Conservation (phyloP, 2,888 invertebrate genomes). For the Ditylenchus weischeri region DNA sequence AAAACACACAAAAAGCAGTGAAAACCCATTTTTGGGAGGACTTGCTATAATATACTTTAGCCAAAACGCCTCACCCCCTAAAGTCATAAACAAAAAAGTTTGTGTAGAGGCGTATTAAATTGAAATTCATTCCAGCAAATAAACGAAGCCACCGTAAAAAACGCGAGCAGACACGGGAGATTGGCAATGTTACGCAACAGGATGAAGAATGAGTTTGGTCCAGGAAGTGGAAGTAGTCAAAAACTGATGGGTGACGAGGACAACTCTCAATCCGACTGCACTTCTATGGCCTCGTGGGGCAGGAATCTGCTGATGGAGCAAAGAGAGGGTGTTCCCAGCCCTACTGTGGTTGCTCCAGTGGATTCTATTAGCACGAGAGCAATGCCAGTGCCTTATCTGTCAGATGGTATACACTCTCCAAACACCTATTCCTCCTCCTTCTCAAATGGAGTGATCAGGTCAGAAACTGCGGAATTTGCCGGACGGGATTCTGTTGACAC, state of each 20-base stretch:
- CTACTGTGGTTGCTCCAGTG: conserved; percentile 28
- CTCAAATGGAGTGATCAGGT: too few relatives aligned
- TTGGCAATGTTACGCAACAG: conserved; percentile 30
- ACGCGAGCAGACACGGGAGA: conserved; percentile 21
- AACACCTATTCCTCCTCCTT: too few relatives aligned
- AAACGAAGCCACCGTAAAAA: not conserved
- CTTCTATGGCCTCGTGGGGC: conserved; percentile 38
- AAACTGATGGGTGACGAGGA: conserved; percentile 26
- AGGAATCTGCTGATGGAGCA: conserved; percentile 31
- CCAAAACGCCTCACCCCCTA: too few relatives aligned
- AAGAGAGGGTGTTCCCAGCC: conserved; percentile 7
- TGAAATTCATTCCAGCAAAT: not conserved
- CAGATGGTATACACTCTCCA: not conserved
- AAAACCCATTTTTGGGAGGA: too few relatives aligned
- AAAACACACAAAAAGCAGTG: too few relatives aligned
- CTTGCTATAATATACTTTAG: too few relatives aligned
- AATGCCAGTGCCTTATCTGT: not conserved
- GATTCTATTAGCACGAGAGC: conserved; percentile 33
- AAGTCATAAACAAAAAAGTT: not conserved
- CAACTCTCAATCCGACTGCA: conserved; percentile 30
- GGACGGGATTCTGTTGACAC: too few relatives aligned
- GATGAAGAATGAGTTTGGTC: conserved; percentile 32
- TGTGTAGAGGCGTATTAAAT: not conserved
- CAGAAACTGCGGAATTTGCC: too few relatives aligned
- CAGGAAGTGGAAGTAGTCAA: not conserved